Evolutionary conservation across 2,113 vertebrate genomes (phyloP).

Genomic region (crab-eating macaque (Macaca fascicularis)): T2T-MFA8v1.1 NC_088388.1:57242501-57243000

Average conservation of each 20-base stretch:
- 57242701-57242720: background rate
- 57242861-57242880: background rate
- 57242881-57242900: constrained; percentile 6
- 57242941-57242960: background rate
- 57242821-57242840: background rate
- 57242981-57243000: background rate
- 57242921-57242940: constrained; percentile 9
- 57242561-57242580: background rate
- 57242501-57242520: background rate
- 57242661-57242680: background rate
- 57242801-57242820: background rate
- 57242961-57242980: background rate
- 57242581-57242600: background rate
- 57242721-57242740: background rate
- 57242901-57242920: background rate
- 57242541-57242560: background rate
- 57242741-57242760: background rate
- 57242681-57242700: background rate
- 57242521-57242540: background rate
- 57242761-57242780: background rate
- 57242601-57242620: background rate
- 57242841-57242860: background rate
- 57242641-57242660: constrained; percentile 10
- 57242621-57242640: constrained; percentile 24
- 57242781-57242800: background rate